Evolutionary conservation across 2,888 invertebrate genomes (phyloP).

Genomic region (Parochlus steinenii): DNA sequence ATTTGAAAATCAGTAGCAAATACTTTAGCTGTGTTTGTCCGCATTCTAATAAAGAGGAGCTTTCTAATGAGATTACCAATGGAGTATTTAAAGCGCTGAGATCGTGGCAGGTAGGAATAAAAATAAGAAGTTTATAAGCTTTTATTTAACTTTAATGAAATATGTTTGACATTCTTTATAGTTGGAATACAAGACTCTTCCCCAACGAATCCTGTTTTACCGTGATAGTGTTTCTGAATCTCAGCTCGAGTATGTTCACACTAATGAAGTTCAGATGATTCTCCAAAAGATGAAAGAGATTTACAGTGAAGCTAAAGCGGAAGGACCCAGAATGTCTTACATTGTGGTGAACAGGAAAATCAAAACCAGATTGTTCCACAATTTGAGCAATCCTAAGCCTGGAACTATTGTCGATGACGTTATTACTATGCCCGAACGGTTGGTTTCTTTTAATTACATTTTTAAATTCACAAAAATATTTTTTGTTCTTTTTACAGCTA

Average conservation of each 20-base stretch:
- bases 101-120: constrained; percentile 21
- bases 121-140: no score
- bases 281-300: constrained; percentile 32
- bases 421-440: constrained; percentile 42
- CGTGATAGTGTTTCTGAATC: constrained; percentile 84
- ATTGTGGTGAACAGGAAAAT: constrained; percentile 73
- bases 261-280: constrained; percentile 47
- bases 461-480: neutral
- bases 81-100: constrained; percentile 34
- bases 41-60: constrained; percentile 59
- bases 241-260: constrained; percentile 52
- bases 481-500: constrained; percentile 30
- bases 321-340: constrained; percentile 39
- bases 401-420: constrained; percentile 52
- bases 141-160: no score
- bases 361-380: constrained; percentile 46
- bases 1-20: constrained; percentile 32
- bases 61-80: constrained; percentile 51
- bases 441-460: constrained; percentile 13
- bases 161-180: constrained; percentile 22
- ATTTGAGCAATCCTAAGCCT: constrained; percentile 38
- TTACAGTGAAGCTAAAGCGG: constrained; percentile 34
- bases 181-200: constrained; percentile 30
- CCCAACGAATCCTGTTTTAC: constrained; percentile 54
- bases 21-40: constrained; percentile 59